A percentile compares a stretch with the other conserved stretches of the same genome.
Evolutionary conservation across 2,797 vertebrate genomes (phyloP).

Genomic region (Muraenolepis orangiensis): DNA sequence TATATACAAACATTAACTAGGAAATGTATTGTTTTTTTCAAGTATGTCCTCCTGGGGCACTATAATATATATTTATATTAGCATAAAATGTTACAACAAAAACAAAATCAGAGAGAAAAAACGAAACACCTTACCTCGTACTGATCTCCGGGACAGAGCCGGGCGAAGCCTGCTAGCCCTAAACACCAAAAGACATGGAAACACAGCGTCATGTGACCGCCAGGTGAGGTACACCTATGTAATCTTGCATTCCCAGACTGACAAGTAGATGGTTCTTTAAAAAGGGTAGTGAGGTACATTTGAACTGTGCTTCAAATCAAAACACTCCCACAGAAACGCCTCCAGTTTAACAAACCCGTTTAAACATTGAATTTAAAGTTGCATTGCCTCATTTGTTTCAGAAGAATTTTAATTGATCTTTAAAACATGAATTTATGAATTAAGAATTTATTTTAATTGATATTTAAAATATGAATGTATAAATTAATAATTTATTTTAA

Average conservation of each 20-base stretch:
- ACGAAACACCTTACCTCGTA: slow-evolving; percentile 68
- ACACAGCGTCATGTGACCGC: background rate
- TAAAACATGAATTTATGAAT: no score
- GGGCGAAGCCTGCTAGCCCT: slow-evolving; percentile 76
- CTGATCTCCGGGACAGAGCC: slow-evolving; percentile 78
- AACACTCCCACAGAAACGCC: background rate
- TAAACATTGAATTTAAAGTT: no score
- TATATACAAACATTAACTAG: background rate
- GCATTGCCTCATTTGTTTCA: no score
- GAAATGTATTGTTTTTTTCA: background rate
- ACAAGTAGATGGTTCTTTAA: background rate
- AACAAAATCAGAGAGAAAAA: background rate
- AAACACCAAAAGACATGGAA: background rate
- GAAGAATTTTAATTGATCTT: no score
- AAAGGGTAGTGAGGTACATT: background rate
- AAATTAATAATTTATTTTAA: background rate
- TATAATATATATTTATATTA: background rate
- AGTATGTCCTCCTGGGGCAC: background rate
- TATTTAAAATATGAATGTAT: background rate
- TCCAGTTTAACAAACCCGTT: background rate
- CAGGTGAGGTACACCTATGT: background rate
- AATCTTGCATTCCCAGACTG: background rate
- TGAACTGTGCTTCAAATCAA: background rate
- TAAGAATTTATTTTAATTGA: no score
- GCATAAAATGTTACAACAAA: background rate